Conservation (phyloP, 2,797 vertebrate species). For the Trachurus trachurus region DNA sequence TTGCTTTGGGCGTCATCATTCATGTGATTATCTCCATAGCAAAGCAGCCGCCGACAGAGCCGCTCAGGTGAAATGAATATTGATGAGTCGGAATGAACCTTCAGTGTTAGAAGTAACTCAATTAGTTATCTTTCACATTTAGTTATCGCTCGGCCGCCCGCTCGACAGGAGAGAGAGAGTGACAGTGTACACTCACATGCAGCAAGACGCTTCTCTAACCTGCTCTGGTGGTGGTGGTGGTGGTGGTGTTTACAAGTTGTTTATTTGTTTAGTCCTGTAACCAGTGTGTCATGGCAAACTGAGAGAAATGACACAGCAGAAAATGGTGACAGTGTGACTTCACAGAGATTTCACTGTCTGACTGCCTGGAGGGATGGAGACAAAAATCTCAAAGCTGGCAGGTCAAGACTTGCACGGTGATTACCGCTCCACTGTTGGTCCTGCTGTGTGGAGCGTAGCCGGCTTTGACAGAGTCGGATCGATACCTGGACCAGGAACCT, state of each 20-base stretch:
- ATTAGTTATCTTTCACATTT: conserved; percentile 45
- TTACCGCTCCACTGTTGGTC: conserved; percentile 41
- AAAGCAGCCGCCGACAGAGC: conserved; percentile 26
- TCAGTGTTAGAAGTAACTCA: conserved; percentile 36
- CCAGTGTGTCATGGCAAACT: conserved; percentile 35
- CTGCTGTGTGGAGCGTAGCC: conserved; percentile 19
- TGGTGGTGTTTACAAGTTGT: conserved; percentile 9
- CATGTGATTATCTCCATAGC: conserved; percentile 35
- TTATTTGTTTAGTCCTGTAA: conserved; percentile 30
- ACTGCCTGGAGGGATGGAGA: conserved; percentile 23
- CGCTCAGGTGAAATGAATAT: conserved; percentile 43
- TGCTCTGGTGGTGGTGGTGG: background rate
- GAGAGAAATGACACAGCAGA: conserved; percentile 37
- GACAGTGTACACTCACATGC: background rate
- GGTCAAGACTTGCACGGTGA: conserved; percentile 57
- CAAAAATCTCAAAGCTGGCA: conserved; percentile 39
- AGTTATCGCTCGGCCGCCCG: background rate
- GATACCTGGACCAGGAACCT: conserved; percentile 27
- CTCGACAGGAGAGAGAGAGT: conserved; percentile 1
- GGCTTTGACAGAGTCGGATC: conserved; percentile 45
- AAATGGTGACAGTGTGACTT: conserved; percentile 38
- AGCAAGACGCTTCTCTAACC: background rate
- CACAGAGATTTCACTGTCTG: conserved; percentile 20
- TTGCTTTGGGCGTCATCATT: conserved; percentile 24
- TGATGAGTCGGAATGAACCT: conserved; percentile 46